Evolutionary conservation across 2,888 invertebrate species (phyloP).

Genomic region (Papilio elwesi): DNA sequence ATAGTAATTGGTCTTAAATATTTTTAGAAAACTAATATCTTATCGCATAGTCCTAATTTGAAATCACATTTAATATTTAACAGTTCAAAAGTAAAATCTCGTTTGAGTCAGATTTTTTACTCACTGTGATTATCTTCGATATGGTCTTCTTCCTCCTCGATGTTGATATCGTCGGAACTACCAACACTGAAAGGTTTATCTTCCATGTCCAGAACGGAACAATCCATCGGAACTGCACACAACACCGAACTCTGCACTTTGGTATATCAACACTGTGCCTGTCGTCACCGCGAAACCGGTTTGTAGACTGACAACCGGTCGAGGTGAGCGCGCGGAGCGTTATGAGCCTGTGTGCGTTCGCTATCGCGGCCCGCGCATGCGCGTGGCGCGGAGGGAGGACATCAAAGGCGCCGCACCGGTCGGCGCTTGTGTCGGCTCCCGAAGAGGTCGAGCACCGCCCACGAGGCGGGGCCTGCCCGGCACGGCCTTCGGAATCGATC

Average conservation of each 20-base stretch:
- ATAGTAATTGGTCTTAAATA: slow-evolving; percentile 29
- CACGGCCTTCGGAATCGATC: slow-evolving; percentile 80
- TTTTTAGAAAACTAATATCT: background rate
- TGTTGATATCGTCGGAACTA: slow-evolving; percentile 81
- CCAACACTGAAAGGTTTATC: slow-evolving; percentile 81
- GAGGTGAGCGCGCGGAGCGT: slow-evolving; percentile 79
- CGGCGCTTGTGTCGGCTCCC: slow-evolving; percentile 80
- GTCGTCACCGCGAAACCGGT: slow-evolving; percentile 78
- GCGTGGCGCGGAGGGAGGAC: slow-evolving; percentile 59
- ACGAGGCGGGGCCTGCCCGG: slow-evolving; percentile 77
- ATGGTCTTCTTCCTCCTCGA: slow-evolving; percentile 75
- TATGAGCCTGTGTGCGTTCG: slow-evolving; percentile 81
- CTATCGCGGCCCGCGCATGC: slow-evolving; percentile 72
- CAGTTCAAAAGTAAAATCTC: background rate
- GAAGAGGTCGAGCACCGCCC: slow-evolving; percentile 79
- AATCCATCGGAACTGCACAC: slow-evolving; percentile 73
- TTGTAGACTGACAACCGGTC: slow-evolving; percentile 78
- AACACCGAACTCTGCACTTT: slow-evolving; percentile 68
- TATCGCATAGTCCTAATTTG: slow-evolving; percentile 22
- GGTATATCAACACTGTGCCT: slow-evolving; percentile 69
- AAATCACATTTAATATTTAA: background rate
- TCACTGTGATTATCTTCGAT: slow-evolving; percentile 76
- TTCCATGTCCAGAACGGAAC: slow-evolving; percentile 75
- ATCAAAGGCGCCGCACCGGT: slow-evolving; percentile 77
- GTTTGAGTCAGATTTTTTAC: slow-evolving; percentile 41